phyloP scores from a whole-genome alignment of 1,140 invertebrate genomes.

The Drosophila tsacasi region DNA sequence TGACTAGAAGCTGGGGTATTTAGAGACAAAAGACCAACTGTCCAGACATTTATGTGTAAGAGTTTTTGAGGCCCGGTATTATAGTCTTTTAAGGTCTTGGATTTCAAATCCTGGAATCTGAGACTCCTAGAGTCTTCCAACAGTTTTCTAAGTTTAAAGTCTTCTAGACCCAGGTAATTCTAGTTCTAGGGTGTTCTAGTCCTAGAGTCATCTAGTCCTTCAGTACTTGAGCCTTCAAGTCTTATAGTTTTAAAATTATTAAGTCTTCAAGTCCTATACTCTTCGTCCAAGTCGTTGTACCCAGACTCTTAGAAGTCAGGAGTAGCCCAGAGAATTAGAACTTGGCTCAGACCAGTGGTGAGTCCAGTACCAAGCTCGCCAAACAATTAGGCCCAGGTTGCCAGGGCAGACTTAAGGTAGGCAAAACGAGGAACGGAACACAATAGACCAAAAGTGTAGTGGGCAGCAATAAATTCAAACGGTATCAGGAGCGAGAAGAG shows the following conservation, averaged over 20 bases:
- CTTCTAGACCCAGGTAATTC: too few relatives aligned
- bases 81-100: neutral
- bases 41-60: too few relatives aligned
- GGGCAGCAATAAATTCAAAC: slow-evolving; percentile 84
- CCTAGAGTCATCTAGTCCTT: neutral
- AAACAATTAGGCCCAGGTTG: slow-evolving; percentile 70
- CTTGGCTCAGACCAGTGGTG: neutral
- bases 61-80: neutral
- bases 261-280: neutral
- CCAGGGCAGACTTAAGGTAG: slow-evolving; percentile 12
- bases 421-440: slow-evolving; percentile 53
- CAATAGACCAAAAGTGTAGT: slow-evolving; percentile 84
- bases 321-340: neutral
- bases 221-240: neutral
- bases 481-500: slow-evolving; percentile 72
- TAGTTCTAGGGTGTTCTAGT: too few relatives aligned
- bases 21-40: neutral
- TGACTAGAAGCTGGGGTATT: neutral
- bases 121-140: too few relatives aligned
- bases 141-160: too few relatives aligned
- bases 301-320: neutral
- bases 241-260: neutral
- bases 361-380: slow-evolving; percentile 12
- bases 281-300: too few relatives aligned
- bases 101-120: neutral